Evolutionary conservation across 53 echinoderm and acorn worm species (phyloP).

Genomic region (Echinarachnius parma): DNA sequence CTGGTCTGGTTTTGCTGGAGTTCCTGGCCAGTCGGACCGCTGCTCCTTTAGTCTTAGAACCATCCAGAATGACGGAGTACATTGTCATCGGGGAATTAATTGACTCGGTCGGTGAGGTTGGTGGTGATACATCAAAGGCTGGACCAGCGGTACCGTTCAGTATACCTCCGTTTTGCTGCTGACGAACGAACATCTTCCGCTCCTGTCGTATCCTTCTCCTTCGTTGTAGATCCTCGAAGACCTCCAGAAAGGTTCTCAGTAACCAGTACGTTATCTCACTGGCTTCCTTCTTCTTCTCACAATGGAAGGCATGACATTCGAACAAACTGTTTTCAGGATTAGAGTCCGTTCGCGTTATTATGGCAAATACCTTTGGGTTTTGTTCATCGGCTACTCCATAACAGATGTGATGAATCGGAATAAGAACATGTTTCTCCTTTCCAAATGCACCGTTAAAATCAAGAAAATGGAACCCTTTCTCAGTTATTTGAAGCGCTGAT

Average conservation of each 20-base stretch:
- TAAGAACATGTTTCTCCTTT: conserved; percentile 93
- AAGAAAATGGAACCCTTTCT: conserved; percentile 91
- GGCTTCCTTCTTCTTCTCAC: conserved; percentile 75
- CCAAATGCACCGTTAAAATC: conserved; percentile 94
- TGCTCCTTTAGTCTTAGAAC: conserved; percentile 65
- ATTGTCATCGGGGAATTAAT: conserved; percentile 43
- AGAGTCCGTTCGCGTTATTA: conserved; percentile 89
- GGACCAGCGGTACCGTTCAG: conserved; percentile 2
- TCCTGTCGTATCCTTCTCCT: conserved; percentile 69
- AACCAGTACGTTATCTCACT: conserved; percentile 95
- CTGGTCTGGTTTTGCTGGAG: conserved; percentile 4
- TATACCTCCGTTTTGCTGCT: conserved; percentile 26
- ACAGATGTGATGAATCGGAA: conserved; percentile 94
- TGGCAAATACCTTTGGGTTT: conserved; percentile 88
- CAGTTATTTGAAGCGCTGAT: conserved; percentile 74
- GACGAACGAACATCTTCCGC: conserved; percentile 60
- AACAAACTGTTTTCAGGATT: conserved; percentile 80
- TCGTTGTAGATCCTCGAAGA: conserved; percentile 87
- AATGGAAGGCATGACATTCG: conserved; percentile 94
- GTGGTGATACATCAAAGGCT: conserved; percentile 9
- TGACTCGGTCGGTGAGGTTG: conserved; percentile 57
- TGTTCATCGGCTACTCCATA: conserved; percentile 96
- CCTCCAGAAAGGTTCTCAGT: conserved; percentile 84
- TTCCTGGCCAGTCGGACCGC: conserved; percentile 75
- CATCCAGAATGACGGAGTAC: conserved; percentile 83